Conservation (phyloP, 2,797 vertebrate species). For the Neosilurus hyrtlii region DNA sequence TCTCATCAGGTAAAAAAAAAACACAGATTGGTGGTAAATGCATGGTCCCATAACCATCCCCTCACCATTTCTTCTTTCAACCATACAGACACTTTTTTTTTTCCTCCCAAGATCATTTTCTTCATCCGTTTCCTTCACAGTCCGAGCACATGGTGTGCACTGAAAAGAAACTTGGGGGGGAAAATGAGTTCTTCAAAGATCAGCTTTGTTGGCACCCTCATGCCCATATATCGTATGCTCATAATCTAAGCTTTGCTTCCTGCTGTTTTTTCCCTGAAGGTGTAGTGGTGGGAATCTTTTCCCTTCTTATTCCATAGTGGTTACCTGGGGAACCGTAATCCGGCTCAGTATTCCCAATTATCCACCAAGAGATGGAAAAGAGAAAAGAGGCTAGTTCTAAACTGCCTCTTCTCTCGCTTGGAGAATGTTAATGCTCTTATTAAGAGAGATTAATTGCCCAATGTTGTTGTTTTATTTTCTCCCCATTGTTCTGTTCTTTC, state of each 20-base stretch:
- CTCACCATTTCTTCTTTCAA: neutral
- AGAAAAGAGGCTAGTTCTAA: conserved; percentile 32
- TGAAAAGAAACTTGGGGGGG: neutral
- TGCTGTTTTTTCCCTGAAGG: conserved; percentile 32
- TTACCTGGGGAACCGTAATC: conserved; percentile 50
- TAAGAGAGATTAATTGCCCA: conserved; percentile 68
- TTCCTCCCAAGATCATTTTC: neutral
- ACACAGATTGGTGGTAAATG: neutral
- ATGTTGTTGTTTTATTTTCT: conserved; percentile 46
- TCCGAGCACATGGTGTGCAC: neutral
- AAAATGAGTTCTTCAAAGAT: conserved; percentile 25
- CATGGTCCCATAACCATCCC: neutral
- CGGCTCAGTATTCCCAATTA: conserved; percentile 41
- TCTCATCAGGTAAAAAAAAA: neutral
- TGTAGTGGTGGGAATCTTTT: conserved; percentile 2
- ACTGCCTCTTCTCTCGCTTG: conserved; percentile 31
- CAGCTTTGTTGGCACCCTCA: neutral
- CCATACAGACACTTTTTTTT: neutral
- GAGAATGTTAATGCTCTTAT: conserved; percentile 56
- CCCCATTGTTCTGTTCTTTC: conserved; percentile 54
- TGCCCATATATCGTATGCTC: conserved; percentile 10
- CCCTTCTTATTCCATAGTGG: conserved; percentile 25
- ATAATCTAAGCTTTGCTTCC: conserved; percentile 23
- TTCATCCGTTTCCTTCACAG: neutral
- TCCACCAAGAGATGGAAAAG: conserved; percentile 29